Conservation (phyloP, 2,113 vertebrate species). For the Gavia stellata region DNA sequence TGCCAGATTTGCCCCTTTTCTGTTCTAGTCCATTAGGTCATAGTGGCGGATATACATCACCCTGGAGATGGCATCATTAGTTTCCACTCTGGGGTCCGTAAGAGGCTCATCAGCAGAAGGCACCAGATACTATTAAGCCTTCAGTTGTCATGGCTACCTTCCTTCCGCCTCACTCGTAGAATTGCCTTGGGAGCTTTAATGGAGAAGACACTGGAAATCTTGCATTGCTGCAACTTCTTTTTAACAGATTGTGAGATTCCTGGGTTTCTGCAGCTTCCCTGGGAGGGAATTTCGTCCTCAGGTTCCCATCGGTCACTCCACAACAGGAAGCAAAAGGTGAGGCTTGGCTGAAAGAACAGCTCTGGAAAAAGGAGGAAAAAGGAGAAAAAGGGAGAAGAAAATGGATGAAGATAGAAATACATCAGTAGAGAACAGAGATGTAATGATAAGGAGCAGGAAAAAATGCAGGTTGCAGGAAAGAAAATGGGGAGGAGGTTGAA, state of each 20-base stretch:
- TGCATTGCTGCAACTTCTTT: neutral
- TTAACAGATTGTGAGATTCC: neutral
- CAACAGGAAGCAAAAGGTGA: neutral
- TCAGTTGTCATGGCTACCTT: slow-evolving; percentile 57
- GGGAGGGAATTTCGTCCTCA: neutral
- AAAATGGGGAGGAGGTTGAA: neutral
- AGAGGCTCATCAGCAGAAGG: slow-evolving; percentile 32
- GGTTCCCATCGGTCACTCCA: neutral
- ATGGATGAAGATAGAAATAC: neutral
- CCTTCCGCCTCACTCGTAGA: neutral
- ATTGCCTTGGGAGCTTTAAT: slow-evolving; percentile 46
- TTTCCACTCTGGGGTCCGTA: neutral
- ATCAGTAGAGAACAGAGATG: neutral
- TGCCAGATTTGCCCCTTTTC: neutral
- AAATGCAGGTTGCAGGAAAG: neutral
- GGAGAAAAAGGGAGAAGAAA: neutral
- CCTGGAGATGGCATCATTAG: slow-evolving; percentile 28
- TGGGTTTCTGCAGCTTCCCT: neutral
- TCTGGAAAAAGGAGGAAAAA: neutral
- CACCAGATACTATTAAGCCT: slow-evolving; percentile 43
- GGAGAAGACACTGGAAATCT: slow-evolving; percentile 43
- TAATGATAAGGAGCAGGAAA: neutral
- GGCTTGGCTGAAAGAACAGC: neutral
- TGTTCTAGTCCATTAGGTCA: neutral
- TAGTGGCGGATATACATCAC: neutral